Evolutionary conservation across 2,888 invertebrate genomes (phyloP).

Genomic region (Drosophila putrida): DNA sequence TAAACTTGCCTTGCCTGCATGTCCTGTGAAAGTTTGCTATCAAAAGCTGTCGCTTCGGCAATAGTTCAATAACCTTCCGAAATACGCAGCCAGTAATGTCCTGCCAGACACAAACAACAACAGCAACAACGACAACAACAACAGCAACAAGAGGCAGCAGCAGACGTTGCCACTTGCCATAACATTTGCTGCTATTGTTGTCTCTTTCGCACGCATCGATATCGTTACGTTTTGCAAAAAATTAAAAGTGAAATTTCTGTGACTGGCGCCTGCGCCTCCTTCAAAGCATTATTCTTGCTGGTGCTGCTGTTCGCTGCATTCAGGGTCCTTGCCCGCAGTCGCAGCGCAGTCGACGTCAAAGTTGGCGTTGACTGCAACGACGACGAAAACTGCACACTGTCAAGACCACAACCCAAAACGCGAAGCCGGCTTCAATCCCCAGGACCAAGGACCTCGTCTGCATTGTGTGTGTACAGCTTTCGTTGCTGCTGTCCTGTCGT

Average conservation of each 20-base stretch:
- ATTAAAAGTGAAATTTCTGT: conserved; percentile 85
- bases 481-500: conserved; percentile 47
- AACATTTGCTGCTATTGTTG: conserved; percentile 44
- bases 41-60: conserved; percentile 22
- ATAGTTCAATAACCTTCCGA: conserved; percentile 79
- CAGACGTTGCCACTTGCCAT: conserved; percentile 19
- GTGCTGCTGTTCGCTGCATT: conserved; percentile 25
- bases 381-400: conserved; percentile 69
- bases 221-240: conserved; percentile 76
- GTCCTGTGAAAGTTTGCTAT: conserved; percentile 60
- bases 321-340: conserved; percentile 81
- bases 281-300: conserved; percentile 25
- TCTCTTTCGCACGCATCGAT: conserved; percentile 63
- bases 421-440: conserved; percentile 24
- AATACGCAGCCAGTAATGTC: conserved; percentile 57
- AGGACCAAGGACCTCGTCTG: conserved; percentile 65
- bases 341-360: conserved; percentile 60
- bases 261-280: conserved; percentile 74
- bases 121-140: conserved; percentile 51
- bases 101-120: conserved; percentile 68
- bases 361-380: conserved; percentile 16
- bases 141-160: conserved; percentile 1
- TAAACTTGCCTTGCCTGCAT: conserved; percentile 17
- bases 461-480: conserved; percentile 47
- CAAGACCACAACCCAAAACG: conserved; percentile 78